Percentiles rank a stretch among this genome's conserved stretches.
phyloP scores from a whole-genome alignment of 35 echinoderm and acorn worm species.

The Strongylocentrotus purpuratus region DNA sequence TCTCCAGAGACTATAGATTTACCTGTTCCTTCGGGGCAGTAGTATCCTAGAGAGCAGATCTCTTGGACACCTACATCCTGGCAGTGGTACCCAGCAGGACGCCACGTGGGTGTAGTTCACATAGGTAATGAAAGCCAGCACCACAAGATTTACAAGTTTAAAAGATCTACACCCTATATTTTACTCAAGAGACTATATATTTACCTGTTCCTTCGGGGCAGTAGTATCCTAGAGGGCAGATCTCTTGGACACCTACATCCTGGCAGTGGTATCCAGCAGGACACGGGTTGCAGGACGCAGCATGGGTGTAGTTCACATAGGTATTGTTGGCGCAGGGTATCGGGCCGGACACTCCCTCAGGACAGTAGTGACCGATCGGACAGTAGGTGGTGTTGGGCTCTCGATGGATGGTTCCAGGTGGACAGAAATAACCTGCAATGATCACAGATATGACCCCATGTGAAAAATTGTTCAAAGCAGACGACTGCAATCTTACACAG shows the following conservation, averaged over 20 bases:
- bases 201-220: constrained; percentile 93
- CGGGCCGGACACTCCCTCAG: constrained; percentile 77
- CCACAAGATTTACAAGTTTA: no score
- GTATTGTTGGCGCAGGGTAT: constrained; percentile 92
- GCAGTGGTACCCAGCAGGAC: constrained; percentile 83
- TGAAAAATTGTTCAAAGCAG: neutral
- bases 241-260: constrained; percentile 66
- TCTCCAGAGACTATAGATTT: neutral
- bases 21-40: constrained; percentile 93
- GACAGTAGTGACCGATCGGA: constrained; percentile 90
- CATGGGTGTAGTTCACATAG: constrained; percentile 95
- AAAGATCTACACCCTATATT: no score
- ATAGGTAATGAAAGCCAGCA: constrained; percentile 91
- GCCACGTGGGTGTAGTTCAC: constrained; percentile 94
- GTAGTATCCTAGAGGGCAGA: constrained; percentile 85
- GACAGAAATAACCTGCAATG: constrained; percentile 88
- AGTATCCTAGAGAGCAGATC: constrained; percentile 85
- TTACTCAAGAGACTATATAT: neutral
- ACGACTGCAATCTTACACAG: neutral
- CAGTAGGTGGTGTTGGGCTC: constrained; percentile 86
- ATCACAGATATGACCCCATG: neutral
- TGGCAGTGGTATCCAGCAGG: constrained; percentile 89
- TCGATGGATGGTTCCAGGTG: constrained; percentile 86
- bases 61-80: constrained; percentile 64
- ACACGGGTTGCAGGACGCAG: constrained; percentile 80